Evolutionary conservation across 2,113 vertebrate genomes (phyloP), one percentile per base, ranked within the genome.

Genomic region (Falco punctatus): DNA sequence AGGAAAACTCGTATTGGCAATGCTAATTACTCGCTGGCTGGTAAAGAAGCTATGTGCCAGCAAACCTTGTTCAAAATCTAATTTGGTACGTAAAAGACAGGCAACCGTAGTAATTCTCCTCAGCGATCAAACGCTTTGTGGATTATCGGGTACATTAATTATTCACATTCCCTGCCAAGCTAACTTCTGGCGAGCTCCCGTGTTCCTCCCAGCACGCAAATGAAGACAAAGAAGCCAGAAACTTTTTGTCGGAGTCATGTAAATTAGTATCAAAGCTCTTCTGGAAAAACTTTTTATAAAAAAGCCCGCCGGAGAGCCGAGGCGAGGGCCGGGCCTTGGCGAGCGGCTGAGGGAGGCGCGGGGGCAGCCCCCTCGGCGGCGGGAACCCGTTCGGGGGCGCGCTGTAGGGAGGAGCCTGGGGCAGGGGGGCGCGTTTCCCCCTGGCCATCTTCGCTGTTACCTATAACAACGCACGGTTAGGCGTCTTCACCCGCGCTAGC

Each of bases 21-120:
- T 27, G 23, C 38, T 74, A 30, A 80, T 75, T 10, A 18, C 23
- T 88, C 21, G 22, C 27, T 7, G 10, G 35, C 66, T 95, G 49
- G 71, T 40, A 71, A 67, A 67, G 32, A 72, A 65, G 66, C 30
- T 65, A 38, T 0, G 30, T 79, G 54, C 55, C 62, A 93, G 69
- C 57, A 94, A 81, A 82, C 40, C 81, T 73, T 74, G 55, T 82
- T 92, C 49, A 81, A 88, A 94, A 95, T 95, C 70, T 88, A 95
- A 95, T 75, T 61, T 21, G 21, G 33, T 78, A 18, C 61, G 61
- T 81, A 72, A 65, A 91, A 55, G 52, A 65, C 35, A 35, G 65
- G 49, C 35, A 44, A 44, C 19, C 0, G 2, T 90, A 71, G 55
- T 92, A 52, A 81, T 49, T 78, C 73, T 93, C 23, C 42, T 78